These are phyloP conservation scores for Tetranychus piercei DNA, from an alignment of 2,888 invertebrate species.

Conservation along the genomic window DNA sequence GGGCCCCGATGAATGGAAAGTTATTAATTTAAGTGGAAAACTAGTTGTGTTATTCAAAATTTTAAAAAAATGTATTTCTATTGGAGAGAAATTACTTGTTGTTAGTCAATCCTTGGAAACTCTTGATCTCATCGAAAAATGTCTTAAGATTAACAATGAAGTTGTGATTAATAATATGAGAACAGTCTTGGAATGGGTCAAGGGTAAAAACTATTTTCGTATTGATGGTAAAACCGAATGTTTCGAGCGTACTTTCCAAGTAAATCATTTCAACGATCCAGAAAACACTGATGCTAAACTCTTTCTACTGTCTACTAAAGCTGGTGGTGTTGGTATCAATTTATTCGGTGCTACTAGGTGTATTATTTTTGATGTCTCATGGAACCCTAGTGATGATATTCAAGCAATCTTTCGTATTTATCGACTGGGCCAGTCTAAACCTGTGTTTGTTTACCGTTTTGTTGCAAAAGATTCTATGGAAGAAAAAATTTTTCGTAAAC, in stretches of 20 bases:
- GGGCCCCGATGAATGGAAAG: background rate
- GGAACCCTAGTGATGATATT: conserved; percentile 96
- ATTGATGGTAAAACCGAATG: conserved; percentile 50
- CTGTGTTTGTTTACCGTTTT: conserved; percentile 87
- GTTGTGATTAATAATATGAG: conserved; percentile 44
- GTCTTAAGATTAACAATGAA: conserved; percentile 38
- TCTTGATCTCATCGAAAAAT: conserved; percentile 77
- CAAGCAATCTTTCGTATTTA: conserved; percentile 96
- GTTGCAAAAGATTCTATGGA: conserved; percentile 92
- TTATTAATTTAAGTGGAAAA: conserved; percentile 53
- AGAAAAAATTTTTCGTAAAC: conserved; percentile 78
- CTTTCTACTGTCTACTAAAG: conserved; percentile 86
- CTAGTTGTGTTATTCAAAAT: conserved; percentile 65
- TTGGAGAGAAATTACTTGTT: conserved; percentile 89
- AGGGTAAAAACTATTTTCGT: conserved; percentile 66
- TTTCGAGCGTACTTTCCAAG: conserved; percentile 49
- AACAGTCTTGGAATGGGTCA: conserved; percentile 41
- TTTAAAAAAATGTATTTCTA: conserved; percentile 70
- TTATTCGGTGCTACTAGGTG: conserved; percentile 90
- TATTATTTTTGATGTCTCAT: conserved; percentile 92
- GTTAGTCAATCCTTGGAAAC: conserved; percentile 91
- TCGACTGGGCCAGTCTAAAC: conserved; percentile 91
- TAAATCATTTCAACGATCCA: conserved; percentile 68
- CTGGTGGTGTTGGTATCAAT: conserved; percentile 93
- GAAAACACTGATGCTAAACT: conserved; percentile 51